These are phyloP conservation scores for Dromius quadrimaculatus DNA, from an alignment of 2,888 invertebrate genomes.

Conservation along the genomic window DNA sequence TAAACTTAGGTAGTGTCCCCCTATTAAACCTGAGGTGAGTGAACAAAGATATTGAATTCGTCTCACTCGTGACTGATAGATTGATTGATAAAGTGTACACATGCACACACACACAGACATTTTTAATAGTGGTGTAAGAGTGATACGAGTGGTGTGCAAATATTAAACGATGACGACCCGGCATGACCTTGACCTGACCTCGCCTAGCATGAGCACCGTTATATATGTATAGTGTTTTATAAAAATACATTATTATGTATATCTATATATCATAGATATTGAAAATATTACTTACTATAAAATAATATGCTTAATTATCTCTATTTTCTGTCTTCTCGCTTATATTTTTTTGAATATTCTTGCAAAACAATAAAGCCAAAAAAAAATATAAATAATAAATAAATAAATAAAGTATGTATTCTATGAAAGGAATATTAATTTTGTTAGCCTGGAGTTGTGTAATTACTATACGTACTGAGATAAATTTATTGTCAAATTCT, in stretches of 20 bases:
- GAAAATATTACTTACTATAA: conserved; percentile 53
- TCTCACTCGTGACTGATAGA: conserved; percentile 1
- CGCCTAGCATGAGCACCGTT: conserved; percentile 53
- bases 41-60: too few relatives aligned
- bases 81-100: conserved; percentile 13
- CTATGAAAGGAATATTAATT: conserved; percentile 55
- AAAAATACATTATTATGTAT: conserved; percentile 63
- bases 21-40: neutral
- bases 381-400: conserved; percentile 62
- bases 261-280: conserved; percentile 62
- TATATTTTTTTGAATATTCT: conserved; percentile 60
- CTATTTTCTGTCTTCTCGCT: conserved; percentile 64
- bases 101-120: neutral
- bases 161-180: conserved; percentile 66
- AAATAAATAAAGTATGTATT: conserved; percentile 58
- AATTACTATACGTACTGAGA: conserved; percentile 62
- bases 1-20: conserved; percentile 23
- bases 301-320: conserved; percentile 65
- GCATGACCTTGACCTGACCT: conserved; percentile 64
- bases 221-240: conserved; percentile 58
- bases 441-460: conserved; percentile 65
- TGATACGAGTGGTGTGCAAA: conserved; percentile 41
- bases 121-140: conserved; percentile 11
- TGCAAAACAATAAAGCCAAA: conserved; percentile 63
- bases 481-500: conserved; percentile 55